phyloP scores from a whole-genome alignment of 2,888 invertebrate species.

The Noctua janthe region DNA sequence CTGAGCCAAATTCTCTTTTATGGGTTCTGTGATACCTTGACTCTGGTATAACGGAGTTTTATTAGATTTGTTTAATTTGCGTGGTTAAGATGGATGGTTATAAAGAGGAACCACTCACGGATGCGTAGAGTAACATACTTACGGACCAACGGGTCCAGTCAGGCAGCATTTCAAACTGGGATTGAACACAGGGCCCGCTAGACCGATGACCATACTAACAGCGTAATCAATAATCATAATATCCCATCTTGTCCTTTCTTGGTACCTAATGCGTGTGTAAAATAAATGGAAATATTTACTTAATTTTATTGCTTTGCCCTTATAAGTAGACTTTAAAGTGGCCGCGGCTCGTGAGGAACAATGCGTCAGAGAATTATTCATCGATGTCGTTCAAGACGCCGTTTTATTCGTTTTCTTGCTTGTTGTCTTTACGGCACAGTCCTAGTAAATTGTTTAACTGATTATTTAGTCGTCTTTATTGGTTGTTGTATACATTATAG shows the following conservation, averaged over 20 bases:
- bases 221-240: constrained; percentile 67
- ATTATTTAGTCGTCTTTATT: not conserved
- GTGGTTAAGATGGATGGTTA: constrained; percentile 34
- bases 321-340: constrained; percentile 37
- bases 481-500: not conserved
- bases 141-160: constrained; percentile 76
- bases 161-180: constrained; percentile 78
- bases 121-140: constrained; percentile 77
- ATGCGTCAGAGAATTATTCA: constrained; percentile 44
- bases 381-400: constrained; percentile 33
- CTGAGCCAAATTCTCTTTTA: constrained; percentile 64
- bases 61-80: constrained; percentile 43
- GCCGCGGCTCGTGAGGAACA: constrained; percentile 28
- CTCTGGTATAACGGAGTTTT: constrained; percentile 67
- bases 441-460: constrained; percentile 11
- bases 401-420: constrained; percentile 23
- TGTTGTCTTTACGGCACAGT: not conserved
- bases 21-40: constrained; percentile 53
- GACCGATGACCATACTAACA: constrained; percentile 46
- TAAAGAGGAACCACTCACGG: constrained; percentile 76
- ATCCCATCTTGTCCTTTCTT: constrained; percentile 57
- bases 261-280: constrained; percentile 40
- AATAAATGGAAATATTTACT: constrained; percentile 44
- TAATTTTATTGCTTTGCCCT: constrained; percentile 51
- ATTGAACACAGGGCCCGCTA: constrained; percentile 70